phyloP scores from a whole-genome alignment of 1,140 invertebrate genomes.

The Lepidurus apus region DNA sequence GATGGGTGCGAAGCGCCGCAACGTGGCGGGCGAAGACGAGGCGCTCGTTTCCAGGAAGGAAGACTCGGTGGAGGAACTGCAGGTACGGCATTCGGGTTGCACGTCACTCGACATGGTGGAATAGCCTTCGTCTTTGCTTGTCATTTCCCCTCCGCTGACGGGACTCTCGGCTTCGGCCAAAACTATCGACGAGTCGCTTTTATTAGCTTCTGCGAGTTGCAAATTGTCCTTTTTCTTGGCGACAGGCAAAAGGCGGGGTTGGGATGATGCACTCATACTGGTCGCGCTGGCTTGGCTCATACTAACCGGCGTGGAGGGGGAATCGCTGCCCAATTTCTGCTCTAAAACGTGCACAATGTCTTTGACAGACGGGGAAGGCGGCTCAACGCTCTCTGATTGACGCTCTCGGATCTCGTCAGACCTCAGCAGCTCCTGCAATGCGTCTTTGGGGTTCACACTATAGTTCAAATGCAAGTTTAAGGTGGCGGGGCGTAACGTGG shows the following conservation, averaged over 20 bases:
- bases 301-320: slow-evolving; percentile 26
- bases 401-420: not conserved
- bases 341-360: slow-evolving; percentile 32
- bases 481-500: slow-evolving; percentile 26
- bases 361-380: slow-evolving; percentile 25
- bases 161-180: slow-evolving; percentile 49
- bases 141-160: slow-evolving; percentile 43
- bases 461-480: slow-evolving; percentile 28
- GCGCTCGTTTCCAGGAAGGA: slow-evolving; percentile 31
- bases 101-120: slow-evolving; percentile 85
- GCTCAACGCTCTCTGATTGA: not conserved
- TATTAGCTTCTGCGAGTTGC: slow-evolving; percentile 46
- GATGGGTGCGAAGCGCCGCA: slow-evolving; percentile 28
- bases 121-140: slow-evolving; percentile 74
- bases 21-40: slow-evolving; percentile 31
- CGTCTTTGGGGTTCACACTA: slow-evolving; percentile 8
- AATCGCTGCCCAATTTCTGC: slow-evolving; percentile 21
- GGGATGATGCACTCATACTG: slow-evolving; percentile 16
- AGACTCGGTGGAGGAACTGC: slow-evolving; percentile 28
- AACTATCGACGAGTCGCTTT: slow-evolving; percentile 56
- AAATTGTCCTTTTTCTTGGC: not conserved
- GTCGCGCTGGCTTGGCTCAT: not conserved
- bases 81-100: slow-evolving; percentile 54
- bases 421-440: not conserved
- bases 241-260: slow-evolving; percentile 17